Base-by-base conservation (phyloP, 2,888 invertebrate genomes). In the Aradus depressus region DNA sequence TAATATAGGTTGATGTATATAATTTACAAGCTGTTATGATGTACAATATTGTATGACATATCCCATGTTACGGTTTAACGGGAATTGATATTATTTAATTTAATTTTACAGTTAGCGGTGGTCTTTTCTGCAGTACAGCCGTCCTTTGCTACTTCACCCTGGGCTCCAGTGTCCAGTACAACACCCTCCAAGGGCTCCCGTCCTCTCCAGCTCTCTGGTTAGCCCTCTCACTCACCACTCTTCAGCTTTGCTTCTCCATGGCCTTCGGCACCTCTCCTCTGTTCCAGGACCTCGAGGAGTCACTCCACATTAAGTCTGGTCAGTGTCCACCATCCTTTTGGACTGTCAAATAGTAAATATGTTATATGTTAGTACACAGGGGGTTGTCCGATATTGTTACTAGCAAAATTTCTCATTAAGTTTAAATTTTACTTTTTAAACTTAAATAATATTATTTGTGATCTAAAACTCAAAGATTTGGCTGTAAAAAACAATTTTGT, bases 211-310 rank as follows among this genome's bases (percentile, higher is more conserved):
- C 75, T 0, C 67, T 87, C 22, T 77, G 80, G 62, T 67, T 80
- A 52, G 79, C 84, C 47, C 75, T 87, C 3, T 69, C 85, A 22
- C 69, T 90, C 23, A 81, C 88, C 32, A 80, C 86, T 0, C 61
- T 86, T 21, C 88, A 88, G 64, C 72, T 88, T 1, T 81, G 82
- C 60, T 69, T 87, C 35, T 85, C 86, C 3, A 81, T 81, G 56
- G 84, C 80, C 0, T 78, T 88, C 3, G 78, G 84, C 5, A 82
- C 82, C 62, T 84, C 84, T 0, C 83, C 88, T 0, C 73, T 91
- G 18, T 84, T 84, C 64, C 83, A 88, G 63, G 84, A 90, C 59
- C 67, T 90, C 28, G 91, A 92, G 65, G 84, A 87, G 60, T 71
- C 76, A 45, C 70, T 89, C 14, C 75, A 74, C 21, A 75, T 91